These are phyloP conservation scores for Conus canariensis DNA, from an alignment of 2,888 invertebrate genomes.

Conservation along the genomic window DNA sequence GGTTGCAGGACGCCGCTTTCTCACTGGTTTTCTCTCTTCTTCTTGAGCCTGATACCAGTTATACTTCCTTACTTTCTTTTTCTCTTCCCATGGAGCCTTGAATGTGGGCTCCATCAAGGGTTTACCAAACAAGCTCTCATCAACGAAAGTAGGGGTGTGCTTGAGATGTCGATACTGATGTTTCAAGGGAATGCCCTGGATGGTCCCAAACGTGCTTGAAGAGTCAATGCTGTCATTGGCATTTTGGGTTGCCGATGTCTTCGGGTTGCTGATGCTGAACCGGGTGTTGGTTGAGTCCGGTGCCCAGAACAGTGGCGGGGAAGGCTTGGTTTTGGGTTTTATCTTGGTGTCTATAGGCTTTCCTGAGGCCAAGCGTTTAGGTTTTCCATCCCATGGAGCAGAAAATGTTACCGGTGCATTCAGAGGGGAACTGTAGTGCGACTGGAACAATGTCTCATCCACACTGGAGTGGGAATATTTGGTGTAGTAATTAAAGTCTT, in stretches of 20 bases:
- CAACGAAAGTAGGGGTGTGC: constrained; percentile 69
- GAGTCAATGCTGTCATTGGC: background rate
- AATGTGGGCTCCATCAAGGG: constrained; percentile 66
- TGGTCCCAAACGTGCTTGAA: background rate
- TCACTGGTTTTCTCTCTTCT: background rate
- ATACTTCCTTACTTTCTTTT: constrained; percentile 49
- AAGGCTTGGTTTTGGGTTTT: background rate
- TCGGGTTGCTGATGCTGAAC: constrained; percentile 8
- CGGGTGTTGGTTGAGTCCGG: constrained; percentile 47
- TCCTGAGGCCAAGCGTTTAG: background rate
- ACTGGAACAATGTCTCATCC: constrained; percentile 66
- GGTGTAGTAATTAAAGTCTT: constrained; percentile 61
- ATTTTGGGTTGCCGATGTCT: background rate
- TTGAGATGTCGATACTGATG: constrained; percentile 61
- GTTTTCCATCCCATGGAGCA: constrained; percentile 14
- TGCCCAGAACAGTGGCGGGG: constrained; percentile 63
- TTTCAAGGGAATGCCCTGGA: constrained; percentile 40
- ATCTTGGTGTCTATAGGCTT: constrained; percentile 43
- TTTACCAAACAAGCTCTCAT: constrained; percentile 71
- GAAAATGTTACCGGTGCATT: constrained; percentile 40
- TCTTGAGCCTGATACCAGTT: constrained; percentile 47
- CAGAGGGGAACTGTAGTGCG: constrained; percentile 52
- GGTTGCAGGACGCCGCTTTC: constrained; percentile 47
- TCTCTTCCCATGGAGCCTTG: constrained; percentile 72
- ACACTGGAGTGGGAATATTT: constrained; percentile 60